These are phyloP conservation scores for Mastomys natalensis DNA, from an alignment of 2,113 vertebrate genomes.

Conservation along the genomic window DNA sequence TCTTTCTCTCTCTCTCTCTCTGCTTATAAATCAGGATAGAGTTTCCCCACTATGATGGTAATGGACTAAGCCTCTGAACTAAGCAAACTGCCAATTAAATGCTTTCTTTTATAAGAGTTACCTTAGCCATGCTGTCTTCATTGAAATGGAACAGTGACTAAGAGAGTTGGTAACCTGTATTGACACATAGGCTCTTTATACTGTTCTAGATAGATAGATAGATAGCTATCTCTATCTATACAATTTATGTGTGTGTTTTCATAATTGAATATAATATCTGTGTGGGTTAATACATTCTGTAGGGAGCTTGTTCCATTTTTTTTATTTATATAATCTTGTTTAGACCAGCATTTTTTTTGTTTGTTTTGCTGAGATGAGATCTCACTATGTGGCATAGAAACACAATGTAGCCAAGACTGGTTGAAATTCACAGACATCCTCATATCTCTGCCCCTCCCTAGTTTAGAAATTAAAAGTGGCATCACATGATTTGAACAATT, in stretches of 20 bases:
- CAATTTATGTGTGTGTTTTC: neutral
- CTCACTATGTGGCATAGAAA: neutral
- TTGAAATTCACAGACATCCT: neutral
- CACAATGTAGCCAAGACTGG: neutral
- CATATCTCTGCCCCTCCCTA: neutral
- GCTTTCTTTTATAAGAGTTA: neutral
- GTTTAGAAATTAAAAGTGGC: neutral
- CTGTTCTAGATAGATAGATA: no score
- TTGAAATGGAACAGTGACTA: neutral
- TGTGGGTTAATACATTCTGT: neutral
- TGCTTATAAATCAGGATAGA: neutral
- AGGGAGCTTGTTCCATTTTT: neutral
- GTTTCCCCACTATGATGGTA: neutral
- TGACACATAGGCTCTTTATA: neutral
- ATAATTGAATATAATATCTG: neutral
- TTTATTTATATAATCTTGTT: slow-evolving; percentile 13
- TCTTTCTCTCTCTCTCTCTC: no score
- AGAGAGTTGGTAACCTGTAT: neutral
- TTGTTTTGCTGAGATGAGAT: neutral
- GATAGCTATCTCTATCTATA: no score
- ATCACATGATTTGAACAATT: neutral
- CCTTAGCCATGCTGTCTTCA: neutral
- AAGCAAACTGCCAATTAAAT: neutral
- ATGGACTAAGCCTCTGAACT: neutral
- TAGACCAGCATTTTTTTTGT: neutral